A percentile compares a stretch with the other conserved stretches of the same genome.
Evolutionary conservation across 1,140 invertebrate species (phyloP).

Genomic region (Lepidotrigona ventralis): DNA sequence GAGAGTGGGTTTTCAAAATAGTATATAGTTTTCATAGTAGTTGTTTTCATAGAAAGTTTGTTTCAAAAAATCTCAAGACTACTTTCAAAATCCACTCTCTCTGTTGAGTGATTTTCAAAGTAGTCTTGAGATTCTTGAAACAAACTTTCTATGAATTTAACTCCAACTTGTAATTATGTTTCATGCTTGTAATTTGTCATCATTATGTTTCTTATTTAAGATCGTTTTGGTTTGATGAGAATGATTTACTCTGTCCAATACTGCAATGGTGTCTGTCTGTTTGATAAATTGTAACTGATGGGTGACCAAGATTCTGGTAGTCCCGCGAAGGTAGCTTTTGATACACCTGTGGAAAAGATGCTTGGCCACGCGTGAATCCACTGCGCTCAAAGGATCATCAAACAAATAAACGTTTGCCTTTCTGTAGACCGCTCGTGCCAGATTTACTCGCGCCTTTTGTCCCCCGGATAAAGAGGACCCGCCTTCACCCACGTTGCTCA

Average conservation of each 20-base stretch:
- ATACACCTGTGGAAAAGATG: conserved; percentile 86
- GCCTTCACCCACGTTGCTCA: conserved; percentile 89
- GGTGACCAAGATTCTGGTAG: conserved; percentile 89
- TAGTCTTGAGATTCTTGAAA: no score
- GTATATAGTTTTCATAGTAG: no score
- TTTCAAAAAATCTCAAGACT: background rate
- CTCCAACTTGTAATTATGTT: background rate
- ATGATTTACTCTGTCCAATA: conserved; percentile 86
- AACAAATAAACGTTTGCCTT: conserved; percentile 87
- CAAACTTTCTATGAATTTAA: background rate
- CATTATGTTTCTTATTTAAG: background rate
- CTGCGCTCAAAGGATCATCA: conserved; percentile 90
- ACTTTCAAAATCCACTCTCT: no score
- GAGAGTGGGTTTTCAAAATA: no score
- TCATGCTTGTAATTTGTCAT: no score
- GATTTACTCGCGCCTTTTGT: conserved; percentile 91
- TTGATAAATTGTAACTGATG: conserved; percentile 92
- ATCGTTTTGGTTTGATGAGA: background rate
- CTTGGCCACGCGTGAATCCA: conserved; percentile 85
- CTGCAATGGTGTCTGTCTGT: conserved; percentile 87
- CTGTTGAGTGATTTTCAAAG: no score
- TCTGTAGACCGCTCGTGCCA: conserved; percentile 88
- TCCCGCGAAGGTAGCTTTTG: conserved; percentile 79
- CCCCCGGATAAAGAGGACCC: conserved; percentile 93
- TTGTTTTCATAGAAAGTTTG: no score